Percentiles rank a stretch among this genome's conserved stretches.
Evolutionary conservation across 2,113 vertebrate genomes (phyloP).

Genomic region (Nothobranchius furzeri): DNA sequence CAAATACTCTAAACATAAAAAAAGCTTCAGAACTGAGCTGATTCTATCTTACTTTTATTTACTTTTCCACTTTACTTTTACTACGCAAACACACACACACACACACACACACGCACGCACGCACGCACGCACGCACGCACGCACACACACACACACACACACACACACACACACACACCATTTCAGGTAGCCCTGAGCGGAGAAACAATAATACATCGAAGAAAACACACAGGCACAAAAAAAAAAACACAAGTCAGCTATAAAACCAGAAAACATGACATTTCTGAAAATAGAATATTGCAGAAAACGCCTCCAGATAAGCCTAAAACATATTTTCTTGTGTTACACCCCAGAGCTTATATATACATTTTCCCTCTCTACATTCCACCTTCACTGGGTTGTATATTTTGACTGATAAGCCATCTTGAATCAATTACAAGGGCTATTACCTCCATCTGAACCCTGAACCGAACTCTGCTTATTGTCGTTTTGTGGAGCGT

Average conservation of each 20-base stretch:
- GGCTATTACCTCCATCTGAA: constrained; percentile 62
- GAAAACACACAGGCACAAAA: background rate
- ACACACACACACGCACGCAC: background rate
- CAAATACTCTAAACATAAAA: too few species aligned
- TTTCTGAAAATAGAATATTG: too few species aligned
- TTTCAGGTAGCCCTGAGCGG: background rate
- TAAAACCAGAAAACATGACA: too few species aligned
- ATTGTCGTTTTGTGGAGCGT: constrained; percentile 31
- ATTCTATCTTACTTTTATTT: background rate
- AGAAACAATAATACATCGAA: background rate
- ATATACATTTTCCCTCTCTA: too few species aligned
- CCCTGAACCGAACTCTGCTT: constrained; percentile 34
- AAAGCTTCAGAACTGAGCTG: background rate
- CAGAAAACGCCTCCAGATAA: too few species aligned
- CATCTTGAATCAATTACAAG: constrained; percentile 72
- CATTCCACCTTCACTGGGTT: constrained; percentile 13
- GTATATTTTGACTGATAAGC: constrained; percentile 56
- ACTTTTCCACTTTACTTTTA: constrained; percentile 3
- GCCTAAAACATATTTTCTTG: too few species aligned
- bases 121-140: background rate
- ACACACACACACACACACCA: background rate
- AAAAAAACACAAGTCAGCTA: background rate
- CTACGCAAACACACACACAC: background rate
- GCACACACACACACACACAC: background rate
- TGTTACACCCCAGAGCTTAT: too few species aligned